Percentiles rank a stretch among this genome's conserved stretches.
Evolutionary conservation across 2,888 invertebrate genomes (phyloP).

Genomic region (Acrobasis suavella): DNA sequence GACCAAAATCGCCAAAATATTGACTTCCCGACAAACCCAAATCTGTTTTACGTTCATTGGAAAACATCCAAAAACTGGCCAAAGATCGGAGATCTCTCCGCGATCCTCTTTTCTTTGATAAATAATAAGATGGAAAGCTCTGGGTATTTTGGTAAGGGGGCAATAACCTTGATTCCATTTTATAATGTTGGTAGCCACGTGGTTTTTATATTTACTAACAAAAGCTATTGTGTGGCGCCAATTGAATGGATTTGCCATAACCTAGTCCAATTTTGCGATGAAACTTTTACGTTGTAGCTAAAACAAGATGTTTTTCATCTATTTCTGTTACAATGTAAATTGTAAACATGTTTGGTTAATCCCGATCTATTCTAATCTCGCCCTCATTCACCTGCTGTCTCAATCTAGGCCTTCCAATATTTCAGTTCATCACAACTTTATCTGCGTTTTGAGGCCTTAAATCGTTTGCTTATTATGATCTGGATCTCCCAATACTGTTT

Average conservation of each 20-base stretch:
- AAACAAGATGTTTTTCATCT: background rate
- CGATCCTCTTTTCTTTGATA: background rate
- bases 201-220: constrained; percentile 19
- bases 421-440: no score
- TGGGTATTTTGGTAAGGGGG: constrained; percentile 1
- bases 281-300: background rate
- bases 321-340: background rate
- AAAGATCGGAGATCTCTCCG: background rate
- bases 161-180: constrained; percentile 10
- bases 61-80: constrained; percentile 3
- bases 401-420: no score
- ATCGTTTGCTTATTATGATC: no score
- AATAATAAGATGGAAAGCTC: constrained; percentile 8
- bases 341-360: no score
- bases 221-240: constrained; percentile 13
- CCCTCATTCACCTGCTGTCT: no score
- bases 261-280: background rate
- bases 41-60: constrained; percentile 10
- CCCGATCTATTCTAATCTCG: no score
- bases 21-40: constrained; percentile 4
- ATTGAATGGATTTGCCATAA: background rate
- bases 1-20: constrained; percentile 14
- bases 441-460: no score
- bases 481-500: background rate
- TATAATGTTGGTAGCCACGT: constrained; percentile 7